Percentiles rank a stretch among this genome's conserved stretches.
Evolutionary conservation across 2,888 invertebrate species (phyloP).

Genomic region (Nemoura dubitans): DNA sequence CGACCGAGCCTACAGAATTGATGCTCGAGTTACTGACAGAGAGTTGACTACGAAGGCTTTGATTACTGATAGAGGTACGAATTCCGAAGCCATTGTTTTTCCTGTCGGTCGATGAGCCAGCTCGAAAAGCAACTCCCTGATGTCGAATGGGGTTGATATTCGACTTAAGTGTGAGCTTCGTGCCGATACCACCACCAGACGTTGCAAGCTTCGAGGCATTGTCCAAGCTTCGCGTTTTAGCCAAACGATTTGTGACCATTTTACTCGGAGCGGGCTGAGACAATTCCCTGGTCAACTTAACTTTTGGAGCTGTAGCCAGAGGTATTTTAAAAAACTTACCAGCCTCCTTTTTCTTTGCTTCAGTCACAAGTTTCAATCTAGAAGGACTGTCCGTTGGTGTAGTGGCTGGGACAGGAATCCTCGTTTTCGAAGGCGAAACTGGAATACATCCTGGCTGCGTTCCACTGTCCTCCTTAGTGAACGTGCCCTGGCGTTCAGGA

Average conservation of each 20-base stretch:
- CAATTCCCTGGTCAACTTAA: neutral
- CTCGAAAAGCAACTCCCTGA: neutral
- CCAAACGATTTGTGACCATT: conserved; percentile 23
- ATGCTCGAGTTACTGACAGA: conserved; percentile 72
- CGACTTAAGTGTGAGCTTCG: neutral
- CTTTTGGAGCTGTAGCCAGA: neutral
- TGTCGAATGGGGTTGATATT: neutral
- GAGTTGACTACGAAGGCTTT: conserved; percentile 56
- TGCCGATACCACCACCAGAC: neutral
- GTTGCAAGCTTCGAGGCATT: neutral
- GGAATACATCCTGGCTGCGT: conserved; percentile 56
- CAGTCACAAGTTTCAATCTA: neutral
- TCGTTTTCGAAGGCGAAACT: conserved; percentile 56
- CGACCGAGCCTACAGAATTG: conserved; percentile 62
- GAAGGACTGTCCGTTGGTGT: conserved; percentile 2
- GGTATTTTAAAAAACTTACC: neutral
- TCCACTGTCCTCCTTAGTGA: conserved; percentile 83
- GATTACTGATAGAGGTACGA: conserved; percentile 53
- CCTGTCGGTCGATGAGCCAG: neutral
- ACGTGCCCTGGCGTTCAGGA: conserved; percentile 87
- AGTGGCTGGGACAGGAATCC: conserved; percentile 50
- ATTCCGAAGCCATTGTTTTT: neutral
- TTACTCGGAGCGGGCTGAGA: neutral
- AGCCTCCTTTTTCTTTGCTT: neutral
- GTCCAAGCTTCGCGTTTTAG: conserved; percentile 31